Percentiles rank a stretch among this genome's conserved stretches.
These are phyloP conservation scores for Andrena marginata DNA, from an alignment of 2,888 invertebrate genomes.

Conservation along the genomic window DNA sequence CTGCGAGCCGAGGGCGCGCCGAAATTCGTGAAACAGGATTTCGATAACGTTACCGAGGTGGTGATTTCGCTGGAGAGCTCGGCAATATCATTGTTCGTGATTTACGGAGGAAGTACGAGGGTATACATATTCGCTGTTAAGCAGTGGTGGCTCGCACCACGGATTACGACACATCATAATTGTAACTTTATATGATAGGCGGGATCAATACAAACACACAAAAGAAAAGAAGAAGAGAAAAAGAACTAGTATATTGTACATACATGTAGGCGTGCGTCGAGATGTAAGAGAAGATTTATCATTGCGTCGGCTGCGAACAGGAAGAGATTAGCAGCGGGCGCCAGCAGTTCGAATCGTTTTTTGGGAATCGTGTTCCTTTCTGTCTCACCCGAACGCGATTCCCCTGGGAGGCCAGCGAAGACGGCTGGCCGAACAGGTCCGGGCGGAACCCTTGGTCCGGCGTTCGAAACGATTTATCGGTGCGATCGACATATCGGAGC, in stretches of 20 bases:
- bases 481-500: conserved; percentile 46
- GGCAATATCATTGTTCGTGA: conserved; percentile 54
- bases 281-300: conserved; percentile 48
- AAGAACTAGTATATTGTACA: conserved; percentile 78
- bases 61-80: conserved; percentile 28
- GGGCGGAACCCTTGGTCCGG: conserved; percentile 4
- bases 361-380: conserved; percentile 39
- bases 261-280: conserved; percentile 68
- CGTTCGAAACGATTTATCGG: conserved; percentile 20
- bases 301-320: conserved; percentile 53
- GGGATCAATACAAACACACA: conserved; percentile 79
- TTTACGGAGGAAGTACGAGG: conserved; percentile 24
- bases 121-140: conserved; percentile 63
- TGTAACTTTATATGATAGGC: conserved; percentile 82
- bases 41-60: not conserved
- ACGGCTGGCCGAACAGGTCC: conserved; percentile 4
- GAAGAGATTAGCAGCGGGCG: conserved; percentile 7
- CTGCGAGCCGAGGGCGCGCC: too few relatives aligned
- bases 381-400: conserved; percentile 3
- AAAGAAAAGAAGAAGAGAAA: conserved; percentile 11
- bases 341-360: conserved; percentile 3
- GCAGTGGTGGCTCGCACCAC: conserved; percentile 70
- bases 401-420: not conserved
- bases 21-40: not conserved
- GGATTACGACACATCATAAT: conserved; percentile 82